Evolutionary conservation across 1,140 invertebrate species (phyloP).

Genomic region (Drosophila repletoides): DNA sequence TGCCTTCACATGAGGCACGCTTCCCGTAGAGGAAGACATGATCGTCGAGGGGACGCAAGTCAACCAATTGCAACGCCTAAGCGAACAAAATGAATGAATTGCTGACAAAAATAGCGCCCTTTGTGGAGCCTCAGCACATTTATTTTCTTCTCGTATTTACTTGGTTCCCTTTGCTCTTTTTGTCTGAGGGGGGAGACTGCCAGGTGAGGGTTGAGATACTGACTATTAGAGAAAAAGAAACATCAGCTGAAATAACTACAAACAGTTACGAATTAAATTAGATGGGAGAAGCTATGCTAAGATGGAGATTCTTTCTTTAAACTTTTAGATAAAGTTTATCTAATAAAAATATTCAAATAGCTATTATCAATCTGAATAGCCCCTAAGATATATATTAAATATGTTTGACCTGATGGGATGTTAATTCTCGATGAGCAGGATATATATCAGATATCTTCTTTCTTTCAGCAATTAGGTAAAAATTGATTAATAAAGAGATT

Average conservation of each 20-base stretch:
- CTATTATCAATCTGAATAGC: too few relatives aligned
- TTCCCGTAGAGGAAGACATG: slow-evolving; percentile 31
- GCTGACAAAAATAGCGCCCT: slow-evolving; percentile 72
- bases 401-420: too few relatives aligned
- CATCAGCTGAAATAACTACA: not conserved
- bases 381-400: too few relatives aligned
- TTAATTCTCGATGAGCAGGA: too few relatives aligned
- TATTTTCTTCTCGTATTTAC: slow-evolving; percentile 41
- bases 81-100: slow-evolving; percentile 64
- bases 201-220: not conserved
- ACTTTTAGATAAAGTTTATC: too few relatives aligned
- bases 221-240: too few relatives aligned
- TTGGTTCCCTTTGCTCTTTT: slow-evolving; percentile 7
- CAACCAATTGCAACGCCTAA: slow-evolving; percentile 45
- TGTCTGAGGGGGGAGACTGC: not conserved
- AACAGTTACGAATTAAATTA: not conserved
- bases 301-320: too few relatives aligned
- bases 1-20: slow-evolving; percentile 47
- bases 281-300: too few relatives aligned
- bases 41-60: slow-evolving; percentile 10
- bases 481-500: too few relatives aligned
- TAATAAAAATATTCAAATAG: too few relatives aligned
- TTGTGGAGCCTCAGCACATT: slow-evolving; percentile 25
- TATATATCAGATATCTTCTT: too few relatives aligned
- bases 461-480: too few relatives aligned